Base-by-base conservation (phyloP, 2,888 invertebrate genomes). In the Lacanobia oleracea region DNA sequence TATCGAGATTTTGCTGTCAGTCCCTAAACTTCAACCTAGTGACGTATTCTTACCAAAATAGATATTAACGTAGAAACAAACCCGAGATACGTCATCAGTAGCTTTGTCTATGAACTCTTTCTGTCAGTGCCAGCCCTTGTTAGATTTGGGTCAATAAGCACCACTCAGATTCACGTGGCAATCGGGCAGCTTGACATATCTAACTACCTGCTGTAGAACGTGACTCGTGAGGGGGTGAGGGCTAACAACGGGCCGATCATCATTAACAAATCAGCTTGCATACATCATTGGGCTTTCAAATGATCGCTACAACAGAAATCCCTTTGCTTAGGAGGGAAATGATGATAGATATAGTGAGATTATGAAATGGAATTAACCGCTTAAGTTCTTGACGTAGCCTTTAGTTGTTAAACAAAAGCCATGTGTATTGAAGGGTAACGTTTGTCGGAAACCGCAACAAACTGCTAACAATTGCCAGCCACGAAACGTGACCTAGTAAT, bases 71-170 rank as follows among this genome's bases (percentile, higher is more conserved):
- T 57, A n/a, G 57, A 33, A 48, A 72, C 48, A n/a, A 66, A 56
- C 16, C 40, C 45, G 7, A 40, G 16, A 59, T 7, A 73, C 81
- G 63, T 64, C 60, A 77, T 64, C 56, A n/a, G 51, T 53, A 43
- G 59, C 23, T 53, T 67, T 54, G 48, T 61, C 57, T n/a, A 43
- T 16, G 51, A 80, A 68, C 51, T 67, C 62, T 77, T 68, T 81
- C 62, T 51, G 77, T 81, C 81, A 70, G 14, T 50, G 37, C 43
- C 81, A 81, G 62, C 43, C 27, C 40, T n/a, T 21, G 16, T 43
- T 75, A 69, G 48, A 78, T 76, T 76, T 76, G 57, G 65, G 70
- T 70, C 78, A 78, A 54, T 81, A 78, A 81, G 69, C 57, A 79
- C 37, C 33, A 65, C 64, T 43, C 53, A 37, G 65, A 23, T 23